These are phyloP conservation scores for Chelon labrosus DNA, from an alignment of 2,797 vertebrate genomes.

Conservation along the genomic window DNA sequence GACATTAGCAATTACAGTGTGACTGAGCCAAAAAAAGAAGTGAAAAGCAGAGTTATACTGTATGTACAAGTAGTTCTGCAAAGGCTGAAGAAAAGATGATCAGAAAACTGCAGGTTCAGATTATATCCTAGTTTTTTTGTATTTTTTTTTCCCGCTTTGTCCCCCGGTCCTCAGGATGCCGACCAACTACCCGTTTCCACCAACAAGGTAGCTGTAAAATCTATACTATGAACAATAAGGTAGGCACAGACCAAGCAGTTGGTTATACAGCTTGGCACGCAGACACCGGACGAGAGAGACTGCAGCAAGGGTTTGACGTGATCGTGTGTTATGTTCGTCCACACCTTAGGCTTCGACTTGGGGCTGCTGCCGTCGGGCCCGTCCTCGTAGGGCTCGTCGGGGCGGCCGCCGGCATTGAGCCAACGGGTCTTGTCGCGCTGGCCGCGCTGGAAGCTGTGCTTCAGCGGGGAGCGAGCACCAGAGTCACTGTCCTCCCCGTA, in stretches of 20 bases:
- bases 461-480: slow-evolving; percentile 96
- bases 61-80: background rate
- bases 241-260: slow-evolving; percentile 99
- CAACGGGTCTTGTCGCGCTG: slow-evolving; percentile 98
- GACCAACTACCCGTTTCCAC: slow-evolving; percentile 83
- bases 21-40: background rate
- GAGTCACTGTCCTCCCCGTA: slow-evolving; percentile 95
- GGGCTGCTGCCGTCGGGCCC: slow-evolving; percentile 96
- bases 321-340: slow-evolving; percentile 99
- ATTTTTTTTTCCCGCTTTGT: background rate
- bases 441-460: slow-evolving; percentile 99
- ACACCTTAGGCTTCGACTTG: slow-evolving; percentile 99
- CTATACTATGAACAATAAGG: slow-evolving; percentile 99
- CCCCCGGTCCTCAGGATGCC: slow-evolving; percentile 87
- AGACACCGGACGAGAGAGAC: slow-evolving; percentile 99
- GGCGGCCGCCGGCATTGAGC: slow-evolving; percentile 91
- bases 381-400: slow-evolving; percentile 94
- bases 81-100: slow-evolving; percentile 2
- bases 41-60: background rate
- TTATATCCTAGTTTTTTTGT: background rate
- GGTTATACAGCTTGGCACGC: slow-evolving; percentile 99
- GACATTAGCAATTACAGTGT: slow-evolving; percentile 13
- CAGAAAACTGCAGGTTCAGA: background rate
- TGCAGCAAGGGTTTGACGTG: slow-evolving; percentile 99
- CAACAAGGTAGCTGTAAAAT: slow-evolving; percentile 88